Conservation (phyloP, 2,113 vertebrate species). For the Seriola aureovittata region DNA sequence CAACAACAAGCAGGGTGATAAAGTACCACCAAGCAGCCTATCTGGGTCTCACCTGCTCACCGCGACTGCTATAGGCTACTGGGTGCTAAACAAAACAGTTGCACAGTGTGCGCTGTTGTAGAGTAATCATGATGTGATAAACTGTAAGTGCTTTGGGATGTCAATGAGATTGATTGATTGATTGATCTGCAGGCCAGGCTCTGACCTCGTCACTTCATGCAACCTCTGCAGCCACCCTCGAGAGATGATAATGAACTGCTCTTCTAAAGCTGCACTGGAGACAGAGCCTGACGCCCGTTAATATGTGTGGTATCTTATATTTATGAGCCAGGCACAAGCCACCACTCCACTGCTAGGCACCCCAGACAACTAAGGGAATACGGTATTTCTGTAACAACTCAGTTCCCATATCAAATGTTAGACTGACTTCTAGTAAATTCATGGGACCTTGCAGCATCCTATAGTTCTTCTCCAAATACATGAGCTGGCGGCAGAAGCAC, state of each 20-base stretch:
- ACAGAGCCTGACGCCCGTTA: background rate
- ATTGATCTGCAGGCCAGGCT: slow-evolving; percentile 30
- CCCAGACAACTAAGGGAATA: background rate
- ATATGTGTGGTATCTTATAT: background rate
- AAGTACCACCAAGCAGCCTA: slow-evolving; percentile 74
- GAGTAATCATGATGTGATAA: slow-evolving; percentile 32
- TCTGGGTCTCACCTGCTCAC: slow-evolving; percentile 81
- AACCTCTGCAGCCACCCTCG: slow-evolving; percentile 1
- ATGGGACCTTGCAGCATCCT: no score
- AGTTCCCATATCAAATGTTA: no score
- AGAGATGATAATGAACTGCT: slow-evolving; percentile 30
- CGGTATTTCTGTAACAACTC: background rate
- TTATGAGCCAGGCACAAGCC: background rate
- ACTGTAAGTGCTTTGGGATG: slow-evolving; percentile 26
- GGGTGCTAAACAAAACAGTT: slow-evolving; percentile 30
- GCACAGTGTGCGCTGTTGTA: slow-evolving; percentile 17
- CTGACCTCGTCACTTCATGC: slow-evolving; percentile 1
- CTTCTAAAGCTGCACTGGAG: background rate
- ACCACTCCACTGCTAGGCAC: slow-evolving; percentile 1
- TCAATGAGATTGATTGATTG: background rate
- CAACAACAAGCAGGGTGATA: slow-evolving; percentile 80
- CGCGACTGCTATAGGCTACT: slow-evolving; percentile 39
- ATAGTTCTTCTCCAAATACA: no score
- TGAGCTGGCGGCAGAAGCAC: no score
- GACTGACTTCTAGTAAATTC: no score